Evolutionary conservation across 1,140 invertebrate species (phyloP), one percentile per base, ranked within the genome.

Genomic region (Drosophila tropicalis): DNA sequence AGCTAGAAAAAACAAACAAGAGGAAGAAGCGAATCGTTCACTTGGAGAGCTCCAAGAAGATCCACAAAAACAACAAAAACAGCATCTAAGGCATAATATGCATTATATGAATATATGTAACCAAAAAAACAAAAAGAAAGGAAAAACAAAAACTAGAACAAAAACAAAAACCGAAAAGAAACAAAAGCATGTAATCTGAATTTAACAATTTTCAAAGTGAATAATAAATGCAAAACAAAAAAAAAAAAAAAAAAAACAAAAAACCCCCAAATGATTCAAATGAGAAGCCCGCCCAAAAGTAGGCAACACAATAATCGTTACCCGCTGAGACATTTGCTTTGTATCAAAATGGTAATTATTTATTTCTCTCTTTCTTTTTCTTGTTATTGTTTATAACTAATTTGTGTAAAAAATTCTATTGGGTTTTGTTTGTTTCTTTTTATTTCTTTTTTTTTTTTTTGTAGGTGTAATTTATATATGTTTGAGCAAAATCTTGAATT

Each of bases 171-270:
- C 68, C 68, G 76, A 79, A 54, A 58, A 56, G 39, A 56, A 81
- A 70, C 41, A 79, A 87, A 87, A 71, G 70, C 85, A 87, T 86
- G 82, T 86, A 86, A 86, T 86, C 82, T 86, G 82, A 83, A 86
- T 86, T 86, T 82, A 86, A 85, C 58, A 85, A 83, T 86, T 87
- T 87, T 87, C 83, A 89, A 86, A 86, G 69, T 83, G 76, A 83
- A 78, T 89, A 87, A 89, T 87, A 87, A 89, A 86, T 70, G 84
- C 79, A 87, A 86, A 19, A 87, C 76, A 19, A 36, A 82, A 76
- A 87, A 79, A 76, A 82, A 67, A 82, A 47, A 62, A 32, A 22
- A 36, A 62, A 17, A 22, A n/a, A n/a, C n/a, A n/a, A n/a, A n/a
- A n/a, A n/a, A n/a, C n/a, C n/a, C n/a, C n/a, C 34, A 15, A 25